phyloP scores from a whole-genome alignment of 1,140 invertebrate species.

The Glossosoma conforme region DNA sequence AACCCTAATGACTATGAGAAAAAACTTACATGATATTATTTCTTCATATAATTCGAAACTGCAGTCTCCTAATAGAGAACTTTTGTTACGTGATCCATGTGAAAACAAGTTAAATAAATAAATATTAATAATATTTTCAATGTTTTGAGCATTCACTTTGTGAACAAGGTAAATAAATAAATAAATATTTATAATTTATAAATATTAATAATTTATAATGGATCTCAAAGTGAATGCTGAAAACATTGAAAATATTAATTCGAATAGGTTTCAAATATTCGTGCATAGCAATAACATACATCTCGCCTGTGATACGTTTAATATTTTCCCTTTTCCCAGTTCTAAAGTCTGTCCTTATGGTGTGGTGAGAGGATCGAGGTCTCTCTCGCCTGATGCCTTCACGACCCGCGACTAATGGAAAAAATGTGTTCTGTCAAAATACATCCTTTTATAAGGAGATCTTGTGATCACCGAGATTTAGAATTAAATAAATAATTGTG shows the following conservation, averaged over 20 bases:
- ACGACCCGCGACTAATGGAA: neutral
- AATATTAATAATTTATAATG: neutral
- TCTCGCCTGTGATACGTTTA: neutral
- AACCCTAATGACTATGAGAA: too few relatives aligned
- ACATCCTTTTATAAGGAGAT: slow-evolving; percentile 1
- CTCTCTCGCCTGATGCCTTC: too few relatives aligned
- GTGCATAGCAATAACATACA: neutral
- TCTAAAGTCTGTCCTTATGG: too few relatives aligned
- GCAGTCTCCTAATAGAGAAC: too few relatives aligned
- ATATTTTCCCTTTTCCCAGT: too few relatives aligned
- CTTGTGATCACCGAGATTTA: slow-evolving; percentile 14
- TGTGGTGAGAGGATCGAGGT: too few relatives aligned
- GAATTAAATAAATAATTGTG: slow-evolving; percentile 12
- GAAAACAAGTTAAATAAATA: too few relatives aligned
- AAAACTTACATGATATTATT: too few relatives aligned
- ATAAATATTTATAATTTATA: neutral
- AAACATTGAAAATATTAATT: neutral
- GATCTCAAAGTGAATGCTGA: slow-evolving; percentile 1
- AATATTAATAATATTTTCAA: neutral
- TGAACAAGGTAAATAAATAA: neutral
- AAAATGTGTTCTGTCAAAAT: slow-evolving; percentile 3
- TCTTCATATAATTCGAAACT: too few relatives aligned
- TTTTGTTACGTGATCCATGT: too few relatives aligned
- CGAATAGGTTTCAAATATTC: neutral
- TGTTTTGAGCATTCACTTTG: neutral